Conservation (phyloP, 2,888 invertebrate genomes). For the Hyposoter dolosus region DNA sequence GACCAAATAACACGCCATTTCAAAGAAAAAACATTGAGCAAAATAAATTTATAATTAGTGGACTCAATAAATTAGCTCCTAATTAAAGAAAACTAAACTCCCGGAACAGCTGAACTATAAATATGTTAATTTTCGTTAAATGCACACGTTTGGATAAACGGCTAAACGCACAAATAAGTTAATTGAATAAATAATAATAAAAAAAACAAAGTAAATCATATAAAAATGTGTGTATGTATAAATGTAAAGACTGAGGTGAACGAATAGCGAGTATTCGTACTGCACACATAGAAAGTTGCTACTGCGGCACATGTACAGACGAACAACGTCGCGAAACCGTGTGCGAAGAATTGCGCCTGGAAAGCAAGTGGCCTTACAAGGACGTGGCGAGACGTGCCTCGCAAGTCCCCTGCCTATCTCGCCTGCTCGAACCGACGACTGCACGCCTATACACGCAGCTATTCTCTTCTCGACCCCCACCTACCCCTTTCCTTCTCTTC, state of each 20-base stretch:
- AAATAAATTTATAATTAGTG: conserved; percentile 1
- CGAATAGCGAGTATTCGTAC: background rate
- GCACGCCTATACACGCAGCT: conserved; percentile 41
- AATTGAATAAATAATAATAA: background rate
- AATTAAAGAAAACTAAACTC: background rate
- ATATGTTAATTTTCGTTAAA: background rate
- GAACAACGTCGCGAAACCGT: conserved; percentile 58
- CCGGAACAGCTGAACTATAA: background rate
- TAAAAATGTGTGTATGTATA: background rate
- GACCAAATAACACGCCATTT: background rate
- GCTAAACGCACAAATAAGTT: background rate
- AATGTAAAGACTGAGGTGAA: conserved; percentile 4
- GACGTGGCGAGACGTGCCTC: conserved; percentile 79
- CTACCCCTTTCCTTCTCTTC: background rate
- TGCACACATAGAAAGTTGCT: conserved; percentile 46
- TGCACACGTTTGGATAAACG: background rate
- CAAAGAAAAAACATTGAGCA: background rate
- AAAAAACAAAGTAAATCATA: background rate
- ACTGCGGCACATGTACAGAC: conserved; percentile 65
- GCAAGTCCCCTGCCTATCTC: conserved; percentile 59
- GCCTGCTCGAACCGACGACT: conserved; percentile 60
- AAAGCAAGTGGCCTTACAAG: conserved; percentile 84
- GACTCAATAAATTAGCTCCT: background rate
- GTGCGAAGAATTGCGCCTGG: conserved; percentile 72
- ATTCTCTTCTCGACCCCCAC: background rate